Percentiles rank a stretch among this genome's conserved stretches.
These are phyloP conservation scores for Tachysurus vachellii DNA, from an alignment of 2,113 vertebrate species.

Conservation along the genomic window DNA sequence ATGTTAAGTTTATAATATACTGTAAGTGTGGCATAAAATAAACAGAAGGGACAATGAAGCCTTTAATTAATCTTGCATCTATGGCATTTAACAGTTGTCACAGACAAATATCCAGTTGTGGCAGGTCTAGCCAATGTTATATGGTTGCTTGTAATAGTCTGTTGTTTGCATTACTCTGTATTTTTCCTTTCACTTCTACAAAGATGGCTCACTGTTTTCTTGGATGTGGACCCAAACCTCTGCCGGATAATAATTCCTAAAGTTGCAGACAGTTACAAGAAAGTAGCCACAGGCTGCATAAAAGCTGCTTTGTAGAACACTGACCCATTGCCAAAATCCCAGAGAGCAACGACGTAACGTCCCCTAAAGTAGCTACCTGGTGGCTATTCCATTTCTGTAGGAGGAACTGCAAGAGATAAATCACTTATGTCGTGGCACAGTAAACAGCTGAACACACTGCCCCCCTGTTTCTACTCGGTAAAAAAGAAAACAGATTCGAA, in stretches of 20 bases:
- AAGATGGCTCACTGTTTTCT: not conserved
- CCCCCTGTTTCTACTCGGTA: not conserved
- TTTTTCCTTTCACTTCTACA: not conserved
- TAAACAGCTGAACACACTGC: not conserved
- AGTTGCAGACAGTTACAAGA: not conserved
- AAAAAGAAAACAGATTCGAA: constrained; percentile 24
- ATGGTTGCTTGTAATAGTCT: not conserved
- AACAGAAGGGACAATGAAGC: not conserved
- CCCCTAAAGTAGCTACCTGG: not conserved
- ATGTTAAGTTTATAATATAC: not conserved
- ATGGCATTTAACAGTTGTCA: not conserved
- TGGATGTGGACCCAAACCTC: not conserved
- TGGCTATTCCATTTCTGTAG: constrained; percentile 2
- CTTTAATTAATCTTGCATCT: not conserved
- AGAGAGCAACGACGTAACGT: not conserved
- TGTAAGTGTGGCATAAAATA: not conserved
- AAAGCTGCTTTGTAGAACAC: not conserved
- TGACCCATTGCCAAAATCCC: constrained; percentile 5
- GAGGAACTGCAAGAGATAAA: not conserved
- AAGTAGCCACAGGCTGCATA: not conserved
- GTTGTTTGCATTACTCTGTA: not conserved
- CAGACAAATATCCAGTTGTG: not conserved
- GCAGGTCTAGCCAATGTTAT: not conserved
- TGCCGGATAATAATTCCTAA: not conserved
- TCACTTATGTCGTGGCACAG: constrained; percentile 4